Evolutionary conservation across 2,797 vertebrate species (phyloP).

Genomic region (Chelmon rostratus): DNA sequence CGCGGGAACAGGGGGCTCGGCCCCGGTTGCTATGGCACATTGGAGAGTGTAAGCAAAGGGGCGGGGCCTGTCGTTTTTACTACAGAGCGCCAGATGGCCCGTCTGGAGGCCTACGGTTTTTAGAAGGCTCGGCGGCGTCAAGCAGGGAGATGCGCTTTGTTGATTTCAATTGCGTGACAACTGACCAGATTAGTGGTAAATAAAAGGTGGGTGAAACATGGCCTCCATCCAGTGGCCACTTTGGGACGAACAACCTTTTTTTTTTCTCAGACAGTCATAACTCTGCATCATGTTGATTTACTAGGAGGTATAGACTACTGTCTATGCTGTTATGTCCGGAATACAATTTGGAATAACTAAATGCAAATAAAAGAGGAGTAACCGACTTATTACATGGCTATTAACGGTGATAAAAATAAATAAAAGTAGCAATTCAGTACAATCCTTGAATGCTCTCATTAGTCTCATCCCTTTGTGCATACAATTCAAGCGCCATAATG

Average conservation of each 20-base stretch:
- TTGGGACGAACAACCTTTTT: background rate
- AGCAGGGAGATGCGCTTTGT: constrained; percentile 65
- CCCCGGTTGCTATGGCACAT: constrained; percentile 86
- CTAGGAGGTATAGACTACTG: background rate
- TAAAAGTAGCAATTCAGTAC: background rate
- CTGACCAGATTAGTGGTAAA: constrained; percentile 56
- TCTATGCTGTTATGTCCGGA: background rate
- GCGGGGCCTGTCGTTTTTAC: constrained; percentile 78
- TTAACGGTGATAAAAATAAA: constrained; percentile 3
- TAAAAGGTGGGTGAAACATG: constrained; percentile 43
- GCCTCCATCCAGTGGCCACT: constrained; percentile 28
- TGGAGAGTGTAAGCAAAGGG: constrained; percentile 82
- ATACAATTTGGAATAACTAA: background rate
- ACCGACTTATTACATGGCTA: background rate
- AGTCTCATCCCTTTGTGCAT: background rate
- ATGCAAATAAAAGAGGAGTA: background rate
- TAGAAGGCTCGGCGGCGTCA: constrained; percentile 64
- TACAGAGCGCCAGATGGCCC: constrained; percentile 81
- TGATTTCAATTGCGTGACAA: constrained; percentile 63
- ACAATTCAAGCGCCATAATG: background rate
- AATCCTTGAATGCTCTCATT: background rate
- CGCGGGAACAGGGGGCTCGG: constrained; percentile 93
- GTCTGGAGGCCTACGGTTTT: constrained; percentile 64
- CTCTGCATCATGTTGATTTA: background rate
- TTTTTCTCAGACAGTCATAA: background rate